Percentiles rank a stretch among this genome's conserved stretches.
These are phyloP conservation scores for Xanthia icteritia DNA, from an alignment of 2,888 invertebrate genomes.

Conservation along the genomic window DNA sequence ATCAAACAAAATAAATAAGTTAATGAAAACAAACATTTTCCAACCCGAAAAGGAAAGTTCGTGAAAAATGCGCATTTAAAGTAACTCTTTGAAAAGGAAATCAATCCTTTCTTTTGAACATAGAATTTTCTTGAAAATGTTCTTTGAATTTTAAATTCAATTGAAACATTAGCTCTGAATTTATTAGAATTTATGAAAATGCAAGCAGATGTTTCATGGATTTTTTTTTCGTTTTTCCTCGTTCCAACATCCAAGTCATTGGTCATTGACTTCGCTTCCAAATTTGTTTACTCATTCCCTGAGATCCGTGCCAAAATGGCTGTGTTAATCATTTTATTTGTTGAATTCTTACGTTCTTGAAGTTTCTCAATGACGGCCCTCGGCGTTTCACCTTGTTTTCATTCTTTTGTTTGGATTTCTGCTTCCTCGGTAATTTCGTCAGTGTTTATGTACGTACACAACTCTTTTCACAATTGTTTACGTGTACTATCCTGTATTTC, in stretches of 20 bases:
- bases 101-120: slow-evolving; percentile 20
- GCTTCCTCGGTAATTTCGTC: slow-evolving; percentile 78
- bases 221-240: slow-evolving; percentile 71
- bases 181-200: slow-evolving; percentile 43
- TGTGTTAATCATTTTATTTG: slow-evolving; percentile 75
- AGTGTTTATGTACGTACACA: slow-evolving; percentile 66
- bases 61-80: slow-evolving; percentile 50
- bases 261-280: slow-evolving; percentile 84
- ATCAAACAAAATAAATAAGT: slow-evolving; percentile 41
- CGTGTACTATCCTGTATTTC: slow-evolving; percentile 65
- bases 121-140: slow-evolving; percentile 18
- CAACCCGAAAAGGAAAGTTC: slow-evolving; percentile 42
- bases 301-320: slow-evolving; percentile 80
- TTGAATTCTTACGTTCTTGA: slow-evolving; percentile 67
- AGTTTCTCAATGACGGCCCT: slow-evolving; percentile 65
- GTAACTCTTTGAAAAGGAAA: slow-evolving; percentile 35
- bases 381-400: slow-evolving; percentile 74
- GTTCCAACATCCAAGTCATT: slow-evolving; percentile 77
- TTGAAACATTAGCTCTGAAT: slow-evolving; percentile 13
- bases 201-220: slow-evolving; percentile 66
- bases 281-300: slow-evolving; percentile 83
- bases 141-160: slow-evolving; percentile 44
- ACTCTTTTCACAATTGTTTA: slow-evolving; percentile 65
- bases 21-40: slow-evolving; percentile 56
- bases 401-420: slow-evolving; percentile 78